Base-by-base conservation (phyloP, 53 echinoderm and acorn worm species). In the Holothuria leucospilota region DNA sequence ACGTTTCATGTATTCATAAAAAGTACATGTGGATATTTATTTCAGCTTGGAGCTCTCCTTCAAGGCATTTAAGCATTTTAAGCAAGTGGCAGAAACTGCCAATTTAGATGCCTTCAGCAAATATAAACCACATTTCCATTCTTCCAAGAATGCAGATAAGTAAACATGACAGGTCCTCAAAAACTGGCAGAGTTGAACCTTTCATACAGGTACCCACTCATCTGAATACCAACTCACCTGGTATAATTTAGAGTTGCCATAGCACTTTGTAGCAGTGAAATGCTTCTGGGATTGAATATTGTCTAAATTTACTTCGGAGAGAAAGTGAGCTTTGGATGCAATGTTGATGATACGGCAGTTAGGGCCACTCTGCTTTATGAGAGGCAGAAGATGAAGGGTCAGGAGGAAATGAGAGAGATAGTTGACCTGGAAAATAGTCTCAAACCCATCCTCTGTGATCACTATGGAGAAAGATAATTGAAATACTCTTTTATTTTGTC, bases 321-420 rank as follows among this genome's bases (percentile, higher is more conserved):
- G 78, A 4, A 67, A 40, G 68, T 90, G 94, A 52, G 84, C 82
- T 60, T 92, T 85, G 6, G 94, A 90, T 2, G 96, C 74, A 20
- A 96, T 86, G 21, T 87, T 70, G 64, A 96, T 84, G 27, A 96
- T 88, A 52, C 93, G 88, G 46, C 77, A 59, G 63, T 92, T 75
- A 1, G 92, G 92, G 27, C 77, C 90, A 52, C 90, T 83, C 24
- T 84, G 68, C 13, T 89, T 92, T 20, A 96, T 61, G 28, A 94
- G 81, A 23, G 96, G 96, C 81, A 96, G 66, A 10, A 96, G 92
- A 63, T 96, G 92, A 40, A 96, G 41, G 24, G 82, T 91, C 86
- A 96, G 83, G 39, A 96, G 90, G 80, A 96, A 86, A 58, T 96
- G 96, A 2, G 96, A 93, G 4, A 96, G 86, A 41, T 96, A 93